phyloP scores from a whole-genome alignment of 1,140 invertebrate species.

The Ganaspis sp. region DNA sequence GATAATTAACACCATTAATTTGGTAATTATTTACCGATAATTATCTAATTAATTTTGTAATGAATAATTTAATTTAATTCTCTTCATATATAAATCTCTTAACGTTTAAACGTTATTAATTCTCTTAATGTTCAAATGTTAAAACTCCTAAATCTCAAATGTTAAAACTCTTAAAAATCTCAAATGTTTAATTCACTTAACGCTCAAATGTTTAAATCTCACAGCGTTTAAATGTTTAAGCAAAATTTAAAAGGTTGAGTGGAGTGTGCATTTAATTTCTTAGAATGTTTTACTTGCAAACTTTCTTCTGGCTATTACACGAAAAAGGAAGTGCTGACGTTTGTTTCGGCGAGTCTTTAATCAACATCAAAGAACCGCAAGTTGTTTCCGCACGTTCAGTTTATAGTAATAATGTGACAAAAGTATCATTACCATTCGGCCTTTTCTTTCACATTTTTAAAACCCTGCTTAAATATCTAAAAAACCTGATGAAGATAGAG shows the following conservation, averaged over 20 bases:
- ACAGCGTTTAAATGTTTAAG: too few species aligned
- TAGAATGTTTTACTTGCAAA: neutral
- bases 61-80: too few species aligned
- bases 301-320: slow-evolving; percentile 7
- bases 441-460: slow-evolving; percentile 8
- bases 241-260: neutral
- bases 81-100: too few species aligned
- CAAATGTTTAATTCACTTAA: too few species aligned
- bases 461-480: neutral
- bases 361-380: slow-evolving; percentile 26
- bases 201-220: too few species aligned
- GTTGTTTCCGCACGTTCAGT: slow-evolving; percentile 7
- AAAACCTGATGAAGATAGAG: slow-evolving; percentile 18
- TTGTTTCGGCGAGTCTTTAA: slow-evolving; percentile 17
- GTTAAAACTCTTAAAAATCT: too few species aligned
- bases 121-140: too few species aligned
- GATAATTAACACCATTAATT: too few species aligned
- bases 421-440: neutral
- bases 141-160: too few species aligned
- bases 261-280: neutral
- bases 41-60: too few species aligned
- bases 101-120: too few species aligned
- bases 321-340: slow-evolving; percentile 23
- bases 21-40: too few species aligned
- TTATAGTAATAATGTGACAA: slow-evolving; percentile 16